Percentiles rank a stretch among this genome's conserved stretches.
These are phyloP conservation scores for Philypnodon macrostomus DNA, from an alignment of 2,797 vertebrate genomes.

Conservation along the genomic window DNA sequence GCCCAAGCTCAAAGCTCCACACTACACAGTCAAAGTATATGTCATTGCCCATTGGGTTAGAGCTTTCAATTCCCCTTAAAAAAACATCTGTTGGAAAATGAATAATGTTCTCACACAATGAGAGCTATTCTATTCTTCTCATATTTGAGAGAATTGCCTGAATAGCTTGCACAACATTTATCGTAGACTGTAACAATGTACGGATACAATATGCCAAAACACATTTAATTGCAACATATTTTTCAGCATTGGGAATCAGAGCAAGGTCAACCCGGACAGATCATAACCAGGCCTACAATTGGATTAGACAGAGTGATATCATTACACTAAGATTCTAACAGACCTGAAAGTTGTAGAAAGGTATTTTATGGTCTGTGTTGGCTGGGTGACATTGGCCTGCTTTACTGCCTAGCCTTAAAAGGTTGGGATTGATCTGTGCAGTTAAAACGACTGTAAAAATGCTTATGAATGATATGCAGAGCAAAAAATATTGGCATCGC, in stretches of 20 bases:
- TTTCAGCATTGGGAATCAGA: slow-evolving; percentile 30
- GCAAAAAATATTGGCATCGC: slow-evolving; percentile 32
- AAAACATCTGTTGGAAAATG: slow-evolving; percentile 14
- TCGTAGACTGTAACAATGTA: slow-evolving; percentile 18
- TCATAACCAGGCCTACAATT: slow-evolving; percentile 16
- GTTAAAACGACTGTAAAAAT: slow-evolving; percentile 36
- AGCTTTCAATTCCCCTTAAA: slow-evolving; percentile 12
- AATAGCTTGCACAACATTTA: not conserved
- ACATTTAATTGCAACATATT: slow-evolving; percentile 28
- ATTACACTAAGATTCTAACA: slow-evolving; percentile 29
- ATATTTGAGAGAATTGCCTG: not conserved
- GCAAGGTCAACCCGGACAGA: slow-evolving; percentile 44
- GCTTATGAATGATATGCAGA: slow-evolving; percentile 30
- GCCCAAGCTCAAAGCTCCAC: too few relatives aligned
- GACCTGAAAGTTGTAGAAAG: slow-evolving; percentile 27
- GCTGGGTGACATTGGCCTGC: slow-evolving; percentile 53
- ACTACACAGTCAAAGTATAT: slow-evolving; percentile 29
- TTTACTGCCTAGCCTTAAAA: slow-evolving; percentile 50
- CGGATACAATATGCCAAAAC: slow-evolving; percentile 16
- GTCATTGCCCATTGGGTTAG: slow-evolving; percentile 32
- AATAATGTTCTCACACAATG: slow-evolving; percentile 3
- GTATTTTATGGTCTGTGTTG: slow-evolving; percentile 51
- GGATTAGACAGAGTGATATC: slow-evolving; percentile 34
- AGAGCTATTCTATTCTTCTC: not conserved
- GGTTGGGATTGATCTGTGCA: slow-evolving; percentile 42